Conservation (phyloP, 2,113 vertebrate genomes). For the Pleuronectes platessa region DNA sequence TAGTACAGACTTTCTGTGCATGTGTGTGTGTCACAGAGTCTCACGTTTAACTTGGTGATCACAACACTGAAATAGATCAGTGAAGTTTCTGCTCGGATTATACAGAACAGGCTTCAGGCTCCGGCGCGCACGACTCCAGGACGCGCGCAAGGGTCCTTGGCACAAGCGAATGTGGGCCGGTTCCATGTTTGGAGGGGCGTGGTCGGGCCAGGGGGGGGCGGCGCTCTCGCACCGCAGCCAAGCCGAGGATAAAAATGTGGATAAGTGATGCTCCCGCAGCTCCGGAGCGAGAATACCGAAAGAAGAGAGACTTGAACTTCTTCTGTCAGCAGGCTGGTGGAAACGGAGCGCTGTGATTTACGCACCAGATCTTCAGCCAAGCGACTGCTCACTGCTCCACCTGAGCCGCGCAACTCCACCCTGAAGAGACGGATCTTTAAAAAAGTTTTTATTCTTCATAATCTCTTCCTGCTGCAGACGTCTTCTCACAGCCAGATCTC, state of each 20-base stretch:
- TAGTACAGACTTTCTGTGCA: background rate
- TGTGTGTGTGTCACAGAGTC: background rate
- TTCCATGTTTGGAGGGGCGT: slow-evolving; percentile 64
- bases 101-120: background rate
- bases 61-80: background rate
- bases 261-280: slow-evolving; percentile 72
- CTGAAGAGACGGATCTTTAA: slow-evolving; percentile 38
- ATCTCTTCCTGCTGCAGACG: slow-evolving; percentile 18
- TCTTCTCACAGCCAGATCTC: slow-evolving; percentile 45
- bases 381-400: slow-evolving; percentile 33
- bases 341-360: slow-evolving; percentile 12
- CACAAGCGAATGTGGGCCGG: slow-evolving; percentile 26
- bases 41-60: background rate
- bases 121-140: slow-evolving; percentile 10
- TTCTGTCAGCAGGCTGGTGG: background rate
- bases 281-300: slow-evolving; percentile 59
- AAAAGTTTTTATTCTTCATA: background rate
- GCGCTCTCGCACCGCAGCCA: slow-evolving; percentile 50
- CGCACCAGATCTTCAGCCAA: slow-evolving; percentile 15
- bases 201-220: slow-evolving; percentile 60
- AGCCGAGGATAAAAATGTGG: slow-evolving; percentile 78
- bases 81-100: background rate
- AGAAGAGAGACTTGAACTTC: slow-evolving; percentile 33
- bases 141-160: slow-evolving; percentile 26
- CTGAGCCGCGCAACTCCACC: background rate